Evolutionary conservation across 2,797 vertebrate species (phyloP), one percentile per base, ranked within the genome.

Genomic region (Adelosebastes latens): DNA sequence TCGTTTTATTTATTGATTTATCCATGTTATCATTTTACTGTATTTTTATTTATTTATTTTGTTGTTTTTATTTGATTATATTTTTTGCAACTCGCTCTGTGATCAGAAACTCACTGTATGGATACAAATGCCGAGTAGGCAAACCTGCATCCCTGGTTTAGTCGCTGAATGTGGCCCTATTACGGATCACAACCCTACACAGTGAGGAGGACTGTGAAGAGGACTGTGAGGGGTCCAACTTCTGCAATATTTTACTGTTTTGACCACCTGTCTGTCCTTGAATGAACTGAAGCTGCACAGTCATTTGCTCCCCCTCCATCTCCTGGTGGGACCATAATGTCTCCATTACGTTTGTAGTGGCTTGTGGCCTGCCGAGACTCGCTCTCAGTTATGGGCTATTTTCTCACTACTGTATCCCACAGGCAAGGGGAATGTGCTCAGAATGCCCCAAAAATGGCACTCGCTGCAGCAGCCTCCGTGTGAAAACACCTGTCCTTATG

Each of bases 271-370:
- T 80, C 81, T 77, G 71, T 87, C 86, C 84, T 72, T 71, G 79
- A 79, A 13, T 85, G 79, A 81, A 82, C 83, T 42, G 53, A 79
- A 60, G 67, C 77, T 69, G 73, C 12, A 16, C 73, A 73, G 75
- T 85, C 81, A 75, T 91, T 88, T 80, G 20, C 80, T 87, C 34
- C 12, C 64, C 58, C 68, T 78, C 53, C 39, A 25, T 77, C 77
- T 85, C 91, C 85, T 83, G 81, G 73, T 73, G 87, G 79, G 81
- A 84, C 75, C 32, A 81, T 82, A 81, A 91, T 88, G 81, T 86
- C 82, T 86, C 75, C 72, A 88, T 90, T 88, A 87, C 46, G 2
- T 75, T 77, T 79, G 81, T 68, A 74, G 81, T 80, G 72, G 79
- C 65, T 77, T 29, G 74, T 87, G 80, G 74, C 73, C 84, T 87